phyloP scores from a whole-genome alignment of 30 jellyfish, hydroid and myxozoan species.

The Pseudorhiza aurosa region DNA sequence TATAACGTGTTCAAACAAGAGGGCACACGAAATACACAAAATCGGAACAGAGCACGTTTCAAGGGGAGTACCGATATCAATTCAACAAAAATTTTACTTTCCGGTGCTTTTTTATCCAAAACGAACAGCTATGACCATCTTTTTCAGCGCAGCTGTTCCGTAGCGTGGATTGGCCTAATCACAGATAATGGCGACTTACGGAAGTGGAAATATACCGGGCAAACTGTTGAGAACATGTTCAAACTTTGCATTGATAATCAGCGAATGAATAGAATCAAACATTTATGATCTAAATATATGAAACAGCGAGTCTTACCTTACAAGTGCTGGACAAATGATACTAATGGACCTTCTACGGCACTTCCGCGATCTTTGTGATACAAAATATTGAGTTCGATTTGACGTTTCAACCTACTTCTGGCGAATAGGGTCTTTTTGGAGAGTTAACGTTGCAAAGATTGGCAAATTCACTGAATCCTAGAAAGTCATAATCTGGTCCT shows the following conservation, averaged over 20 bases:
- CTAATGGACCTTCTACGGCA: constrained; percentile 10
- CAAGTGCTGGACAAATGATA: neutral
- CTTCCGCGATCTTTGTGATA: constrained; percentile 46
- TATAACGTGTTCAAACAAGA: constrained; percentile 44
- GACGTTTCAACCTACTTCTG: constrained; percentile 11
- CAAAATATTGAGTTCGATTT: constrained; percentile 19
- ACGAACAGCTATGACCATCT: neutral
- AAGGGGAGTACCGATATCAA: too few species aligned
- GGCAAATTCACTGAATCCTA: neutral
- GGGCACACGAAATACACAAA: neutral
- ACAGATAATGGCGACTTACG: constrained; percentile 51
- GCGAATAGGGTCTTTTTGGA: neutral
- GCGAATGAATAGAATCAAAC: too few species aligned
- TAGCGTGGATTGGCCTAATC: constrained; percentile 38
- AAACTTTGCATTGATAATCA: too few species aligned
- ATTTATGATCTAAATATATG: too few species aligned
- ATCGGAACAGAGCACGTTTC: too few species aligned
- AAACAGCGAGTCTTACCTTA: constrained; percentile 11
- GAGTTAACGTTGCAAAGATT: neutral
- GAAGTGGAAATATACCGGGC: constrained; percentile 47
- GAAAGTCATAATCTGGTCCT: neutral
- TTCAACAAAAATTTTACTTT: too few species aligned
- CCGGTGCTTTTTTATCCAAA: neutral
- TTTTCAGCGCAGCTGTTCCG: constrained; percentile 33
- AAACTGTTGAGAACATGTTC: too few species aligned